Base-by-base conservation (phyloP, 2,113 vertebrate species). In the Pyrgilauda ruficollis region DNA sequence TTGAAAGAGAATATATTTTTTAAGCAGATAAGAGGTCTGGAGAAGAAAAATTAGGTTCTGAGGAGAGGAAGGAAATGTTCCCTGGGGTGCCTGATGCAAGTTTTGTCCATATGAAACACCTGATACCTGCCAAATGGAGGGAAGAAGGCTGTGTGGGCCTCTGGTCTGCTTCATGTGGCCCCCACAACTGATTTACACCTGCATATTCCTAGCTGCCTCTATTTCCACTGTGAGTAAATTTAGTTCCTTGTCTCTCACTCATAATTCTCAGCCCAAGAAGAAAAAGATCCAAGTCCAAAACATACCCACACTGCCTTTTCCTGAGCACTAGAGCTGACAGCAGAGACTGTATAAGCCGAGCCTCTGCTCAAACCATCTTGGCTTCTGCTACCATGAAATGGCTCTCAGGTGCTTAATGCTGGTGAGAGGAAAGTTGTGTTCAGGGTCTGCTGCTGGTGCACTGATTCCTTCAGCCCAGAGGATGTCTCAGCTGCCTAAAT, bases 11-110 rank as follows among this genome's bases (percentile, higher is more conserved):
- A 86, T 47, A 18, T 59, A 63, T 47, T 90, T 95, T 84, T 90
- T 19, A 74, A 91, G 79, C 31, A 88, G 63, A 21, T 69, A 88
- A 84, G 59, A 90, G 19, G 18, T 74, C 83, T 88, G 63, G 24
- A 84, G n/a, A 41, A 72, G 52, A 84, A 85, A 55, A 93, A 80
- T 5, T 0, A 66, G 61, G 35, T 80, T 81, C 72, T 68, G 61
- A 80, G 75, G 64, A 50, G 64, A 81, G 61, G 85, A 95, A 95
- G 75, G 56, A 97, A 93, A 53, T 14, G 10, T 81, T 64, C n/a
- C 61, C 68, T 74, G 30, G 55, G 22, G 15, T 68, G 77, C 39
- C 61, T 41, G 17, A 52, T 87, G 47, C 64, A 90, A 84, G 28
- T 84, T 92, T 70, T 82, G 56, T 78, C 52, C 77, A 73, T 56